phyloP scores from a whole-genome alignment of 1,140 invertebrate species.

The Galendromus occidentalis region DNA sequence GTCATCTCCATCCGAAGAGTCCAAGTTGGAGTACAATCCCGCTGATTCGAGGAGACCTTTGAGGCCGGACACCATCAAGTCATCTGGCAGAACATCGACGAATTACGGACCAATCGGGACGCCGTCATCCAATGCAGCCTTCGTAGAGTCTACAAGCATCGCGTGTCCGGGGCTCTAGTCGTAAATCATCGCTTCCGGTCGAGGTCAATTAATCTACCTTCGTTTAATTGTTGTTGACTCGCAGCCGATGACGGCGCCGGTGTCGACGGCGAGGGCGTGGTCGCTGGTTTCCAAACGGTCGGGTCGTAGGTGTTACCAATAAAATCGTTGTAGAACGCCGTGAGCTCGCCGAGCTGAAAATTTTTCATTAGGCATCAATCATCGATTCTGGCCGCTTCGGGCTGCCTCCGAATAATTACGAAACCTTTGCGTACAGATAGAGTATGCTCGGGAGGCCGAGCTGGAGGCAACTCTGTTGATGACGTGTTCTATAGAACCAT shows the following conservation, averaged over 20 bases:
- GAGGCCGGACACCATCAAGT: slow-evolving; percentile 1
- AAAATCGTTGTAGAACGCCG: slow-evolving; percentile 4
- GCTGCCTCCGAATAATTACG: too few species aligned
- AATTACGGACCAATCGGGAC: too few species aligned
- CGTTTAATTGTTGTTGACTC: neutral
- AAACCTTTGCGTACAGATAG: too few species aligned
- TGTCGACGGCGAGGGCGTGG: neutral
- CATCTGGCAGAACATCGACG: neutral
- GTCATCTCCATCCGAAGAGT: neutral
- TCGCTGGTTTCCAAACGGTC: neutral
- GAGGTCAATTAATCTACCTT: neutral
- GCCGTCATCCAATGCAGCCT: too few species aligned
- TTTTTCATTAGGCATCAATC: too few species aligned
- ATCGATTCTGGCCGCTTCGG: too few species aligned
- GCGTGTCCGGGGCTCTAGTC: too few species aligned
- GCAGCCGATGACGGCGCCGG: neutral
- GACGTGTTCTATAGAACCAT: too few species aligned
- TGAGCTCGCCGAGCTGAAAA: neutral
- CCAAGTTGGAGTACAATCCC: neutral
- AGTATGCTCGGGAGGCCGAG: too few species aligned
- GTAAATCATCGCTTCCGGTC: too few species aligned
- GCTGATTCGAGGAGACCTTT: slow-evolving; percentile 7
- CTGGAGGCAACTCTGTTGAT: too few species aligned
- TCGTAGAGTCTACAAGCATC: too few species aligned
- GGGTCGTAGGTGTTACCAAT: neutral